Evolutionary conservation across 30 jellyfish, hydroid and myxozoan species (phyloP), one percentile per base, ranked within the genome.

Genomic region (Morbakka virulenta): DNA sequence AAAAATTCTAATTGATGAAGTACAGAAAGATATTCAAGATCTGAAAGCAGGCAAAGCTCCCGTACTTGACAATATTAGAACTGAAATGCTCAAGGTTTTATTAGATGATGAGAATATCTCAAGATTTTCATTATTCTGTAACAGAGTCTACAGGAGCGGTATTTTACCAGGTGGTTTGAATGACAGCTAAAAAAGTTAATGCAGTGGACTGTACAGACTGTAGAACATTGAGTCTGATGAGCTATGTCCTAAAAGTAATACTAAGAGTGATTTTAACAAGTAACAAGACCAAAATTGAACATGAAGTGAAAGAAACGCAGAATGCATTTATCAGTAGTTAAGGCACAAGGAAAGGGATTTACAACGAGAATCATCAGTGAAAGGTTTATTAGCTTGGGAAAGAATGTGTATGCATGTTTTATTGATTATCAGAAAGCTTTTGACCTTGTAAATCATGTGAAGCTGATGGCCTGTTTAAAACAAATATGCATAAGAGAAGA

Each of bases 11-110:
- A 4, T 57, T 22, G 71, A 57, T 11, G 71, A 57, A 11, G 25
- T 57, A 12, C 25, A 4, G 12, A 4, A 11, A 22, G 71, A 4
- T 14, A 22, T 57, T 4, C 25, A 11, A 14, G 26, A 57, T 4
- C 71, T 57, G 71, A 57, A 57, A 22, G 31, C 71, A 14, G 71
- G 71, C 12, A 57, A 57, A 57, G 71, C 71, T 4, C 25, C 71
- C 22, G 71, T 11, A 9, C 25, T 4, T 9, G 71, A 57, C 31
- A 11, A 22, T 9, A 11, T 57, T 4, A 22, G 11, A 14, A 17
- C 17, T 9, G 57, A 41, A 41, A 6, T 6, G 13, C 57, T 41
- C 17, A 41, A 6, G 57, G 57, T 41, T 17, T 41, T n/a, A n/a
- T n/a, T 41, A 41, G 17, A 17, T 41, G 57, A 41, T 6, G 57